A percentile compares a stretch with the other conserved stretches of the same genome.
phyloP scores from a whole-genome alignment of 2,888 invertebrate species.

The Drosophila seclusa region DNA sequence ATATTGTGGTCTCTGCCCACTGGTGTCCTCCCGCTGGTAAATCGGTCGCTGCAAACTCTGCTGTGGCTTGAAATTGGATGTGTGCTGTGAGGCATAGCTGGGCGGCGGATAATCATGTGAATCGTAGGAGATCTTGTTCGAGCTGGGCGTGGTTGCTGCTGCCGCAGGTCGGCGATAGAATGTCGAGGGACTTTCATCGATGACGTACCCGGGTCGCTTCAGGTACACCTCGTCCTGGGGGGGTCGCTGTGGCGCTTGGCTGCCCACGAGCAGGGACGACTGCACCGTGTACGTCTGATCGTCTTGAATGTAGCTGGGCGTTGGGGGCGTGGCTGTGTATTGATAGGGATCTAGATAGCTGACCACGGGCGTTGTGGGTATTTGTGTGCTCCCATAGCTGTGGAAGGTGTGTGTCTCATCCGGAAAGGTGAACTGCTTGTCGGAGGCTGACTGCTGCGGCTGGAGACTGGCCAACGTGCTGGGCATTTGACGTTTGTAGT shows the following conservation, averaged over 20 bases:
- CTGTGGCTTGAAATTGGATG: slow-evolving; percentile 68
- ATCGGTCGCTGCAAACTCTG: slow-evolving; percentile 48
- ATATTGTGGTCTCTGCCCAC: slow-evolving; percentile 55
- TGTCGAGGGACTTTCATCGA: slow-evolving; percentile 72
- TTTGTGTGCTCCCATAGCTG: slow-evolving; percentile 38
- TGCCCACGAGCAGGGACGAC: slow-evolving; percentile 76
- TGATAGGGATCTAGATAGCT: slow-evolving; percentile 79
- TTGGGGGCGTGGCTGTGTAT: slow-evolving; percentile 53
- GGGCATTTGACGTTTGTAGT: slow-evolving; percentile 62
- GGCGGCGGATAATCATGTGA: slow-evolving; percentile 84
- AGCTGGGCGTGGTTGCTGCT: slow-evolving; percentile 36
- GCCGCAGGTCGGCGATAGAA: slow-evolving; percentile 58
- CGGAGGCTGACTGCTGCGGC: slow-evolving; percentile 40
- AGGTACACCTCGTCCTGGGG: slow-evolving; percentile 55
- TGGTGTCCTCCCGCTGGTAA: slow-evolving; percentile 72
- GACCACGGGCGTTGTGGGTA: slow-evolving; percentile 78
- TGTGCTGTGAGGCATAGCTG: slow-evolving; percentile 73
- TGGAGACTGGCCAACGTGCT: slow-evolving; percentile 35
- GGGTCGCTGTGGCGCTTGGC: slow-evolving; percentile 38
- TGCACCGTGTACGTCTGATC: slow-evolving; percentile 82
- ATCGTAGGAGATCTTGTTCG: slow-evolving; percentile 80
- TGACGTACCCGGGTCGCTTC: slow-evolving; percentile 79
- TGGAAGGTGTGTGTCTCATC: slow-evolving; percentile 38
- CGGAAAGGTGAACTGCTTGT: slow-evolving; percentile 72
- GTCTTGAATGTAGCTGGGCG: slow-evolving; percentile 45